Base-by-base conservation (phyloP, 2,888 invertebrate species). In the Scaptomyza tumidula region DNA sequence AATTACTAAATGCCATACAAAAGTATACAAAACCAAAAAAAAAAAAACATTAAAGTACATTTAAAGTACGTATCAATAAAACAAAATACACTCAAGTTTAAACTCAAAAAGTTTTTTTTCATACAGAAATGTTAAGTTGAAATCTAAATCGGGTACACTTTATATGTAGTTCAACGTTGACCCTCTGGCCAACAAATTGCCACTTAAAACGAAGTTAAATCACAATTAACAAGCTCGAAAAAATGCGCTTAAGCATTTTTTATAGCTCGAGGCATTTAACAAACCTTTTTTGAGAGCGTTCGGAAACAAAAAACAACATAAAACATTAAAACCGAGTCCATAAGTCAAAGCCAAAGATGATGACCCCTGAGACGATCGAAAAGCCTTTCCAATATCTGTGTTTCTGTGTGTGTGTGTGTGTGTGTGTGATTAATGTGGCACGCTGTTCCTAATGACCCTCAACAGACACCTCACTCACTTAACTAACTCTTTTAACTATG, bases 381-480 rank as follows among this genome's bases (percentile, higher is more conserved):
- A 16, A 78, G 50, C 59, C 74, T 60, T 73, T 67, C 56, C 54
- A 76, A 76, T 53, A 16, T 16, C 16, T 14, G 39, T 33, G 3
- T 19, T 19, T 19, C 19, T 19, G 19, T 19, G 19, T 19, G 19
- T 19, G 19, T 2, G 2, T n/a, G 3, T 33, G 0, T 3, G 9
- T 39, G 52, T 58, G 62, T 13, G 39, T 78, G 75, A 75, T 75
- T 75, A 75, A 75, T 75, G 75, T 59, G 75, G 61, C 57, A 65
- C 53, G 78, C 70, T 75, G 75, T 45, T 50, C 75, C 65, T 75
- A 75, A 75, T 75, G 78, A 62, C 56, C 78, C 63, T 57, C 74
- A 44, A 16, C 35, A 33, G 52, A 71, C 71, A 53, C 14, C 35
- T 44, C 46, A n/a, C 24, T 29, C 61, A 50, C 5, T 19, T 27